Base-by-base conservation (phyloP, 1,140 invertebrate species). In the Agrypnia vestita region DNA sequence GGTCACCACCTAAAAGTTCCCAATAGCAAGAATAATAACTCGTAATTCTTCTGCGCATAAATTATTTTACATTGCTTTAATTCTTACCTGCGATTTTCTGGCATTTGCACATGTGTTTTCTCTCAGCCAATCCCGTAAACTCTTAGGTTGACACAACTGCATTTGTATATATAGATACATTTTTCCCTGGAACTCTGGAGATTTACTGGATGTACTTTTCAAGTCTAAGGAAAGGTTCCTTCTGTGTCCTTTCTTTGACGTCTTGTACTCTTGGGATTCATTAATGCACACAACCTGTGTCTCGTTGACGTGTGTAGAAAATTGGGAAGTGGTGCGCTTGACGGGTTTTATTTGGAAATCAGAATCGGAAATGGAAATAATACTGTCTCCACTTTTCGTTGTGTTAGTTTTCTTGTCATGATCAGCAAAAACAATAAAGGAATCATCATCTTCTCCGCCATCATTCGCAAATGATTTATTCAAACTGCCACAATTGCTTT, bases 101-200 rank as follows among this genome's bases (percentile, higher is more conserved):
- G 83, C 77, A 0, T 86, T 84, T 64, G 83, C 83, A n/a, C 83
- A 84, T 0, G 85, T 82, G 86, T 92, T 91, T 19, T 89, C 87
- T 49, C 88, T 88, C 4, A 99, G 87, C 98, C 98, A 99, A 81
- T 98, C 97, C 84, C 95, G 93, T 8, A 99, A 89, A 83, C 95
- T 98, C 76, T 97, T 93, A 84, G 94, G 94, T 64, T 93, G 92
- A 86, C 98, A 99, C 56, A 99, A 86, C 88, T 99, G 97, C 97
- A 99, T 99, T 88, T 99, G 97, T 85, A 99, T 99, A 85, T 97
- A 99, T 0, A 99, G 90, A 87, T 95, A 98, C 85, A 95, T 91
- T 88, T 92, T 85, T 84, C 85, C 76, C 84, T 84, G 76, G 83
- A 86, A 73, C 44, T 13, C 62, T 44, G 21, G 44, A 9, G 72